Evolutionary conservation across 1,140 invertebrate genomes (phyloP).

Genomic region (Drosophila sproati): DNA sequence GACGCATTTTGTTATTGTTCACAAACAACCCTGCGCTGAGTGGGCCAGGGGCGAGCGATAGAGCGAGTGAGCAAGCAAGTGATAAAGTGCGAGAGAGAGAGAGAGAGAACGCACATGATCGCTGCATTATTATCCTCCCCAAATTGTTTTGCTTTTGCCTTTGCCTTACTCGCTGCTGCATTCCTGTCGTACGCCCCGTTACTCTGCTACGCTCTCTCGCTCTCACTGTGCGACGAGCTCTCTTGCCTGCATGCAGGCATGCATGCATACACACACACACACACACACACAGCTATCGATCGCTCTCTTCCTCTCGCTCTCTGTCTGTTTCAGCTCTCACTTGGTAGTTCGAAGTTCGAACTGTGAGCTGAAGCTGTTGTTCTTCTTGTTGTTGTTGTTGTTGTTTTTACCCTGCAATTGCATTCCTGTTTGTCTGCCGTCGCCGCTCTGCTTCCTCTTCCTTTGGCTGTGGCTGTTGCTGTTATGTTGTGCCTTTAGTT

Average conservation of each 20-base stretch:
- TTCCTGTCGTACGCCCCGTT: constrained; percentile 47
- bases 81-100: neutral
- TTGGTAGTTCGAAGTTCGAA: constrained; percentile 8
- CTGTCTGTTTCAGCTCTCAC: neutral
- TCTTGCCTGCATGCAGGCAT: constrained; percentile 28
- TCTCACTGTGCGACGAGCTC: constrained; percentile 4
- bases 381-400: constrained; percentile 9
- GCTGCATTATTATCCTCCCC: constrained; percentile 41
- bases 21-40: constrained; percentile 32
- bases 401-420: constrained; percentile 62
- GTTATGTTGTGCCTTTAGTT: constrained; percentile 41
- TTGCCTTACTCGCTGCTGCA: constrained; percentile 11
- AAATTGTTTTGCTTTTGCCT: constrained; percentile 30
- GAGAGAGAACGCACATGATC: constrained; percentile 21
- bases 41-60: constrained; percentile 16
- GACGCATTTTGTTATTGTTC: constrained; percentile 32
- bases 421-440: constrained; percentile 65
- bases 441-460: constrained; percentile 43
- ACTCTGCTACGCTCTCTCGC: constrained; percentile 36
- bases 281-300: constrained; percentile 28
- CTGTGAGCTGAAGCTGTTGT: constrained; percentile 9
- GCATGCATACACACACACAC: constrained; percentile 10
- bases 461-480: constrained; percentile 20
- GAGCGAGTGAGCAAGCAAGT: constrained; percentile 6
- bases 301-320: constrained; percentile 3